Percentiles rank a stretch among this genome's conserved stretches.
These are phyloP conservation scores for Clarias pachynema DNA, from an alignment of 2,797 vertebrate genomes.

Conservation along the genomic window DNA sequence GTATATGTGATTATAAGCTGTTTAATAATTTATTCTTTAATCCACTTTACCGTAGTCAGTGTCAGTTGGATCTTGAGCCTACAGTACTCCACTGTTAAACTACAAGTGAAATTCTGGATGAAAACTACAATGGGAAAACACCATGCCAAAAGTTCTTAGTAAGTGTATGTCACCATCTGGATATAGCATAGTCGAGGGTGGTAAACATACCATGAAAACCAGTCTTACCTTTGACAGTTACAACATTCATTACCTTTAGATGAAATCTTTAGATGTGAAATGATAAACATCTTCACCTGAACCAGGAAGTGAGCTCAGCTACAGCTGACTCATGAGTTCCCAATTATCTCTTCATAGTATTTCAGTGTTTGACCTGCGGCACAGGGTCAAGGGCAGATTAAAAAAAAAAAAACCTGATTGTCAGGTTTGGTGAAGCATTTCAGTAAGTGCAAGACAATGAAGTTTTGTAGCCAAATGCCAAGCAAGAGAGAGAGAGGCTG, in stretches of 20 bases:
- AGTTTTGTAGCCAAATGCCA: neutral
- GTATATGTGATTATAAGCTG: neutral
- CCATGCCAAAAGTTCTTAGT: neutral
- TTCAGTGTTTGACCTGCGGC: neutral
- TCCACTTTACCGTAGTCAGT: neutral
- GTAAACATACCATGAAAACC: too few relatives aligned
- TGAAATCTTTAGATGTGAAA: neutral
- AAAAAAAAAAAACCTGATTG: neutral
- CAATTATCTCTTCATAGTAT: conserved; percentile 6
- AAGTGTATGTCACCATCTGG: neutral
- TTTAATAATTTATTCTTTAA: neutral
- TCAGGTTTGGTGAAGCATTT: neutral
- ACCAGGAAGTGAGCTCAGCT: neutral
- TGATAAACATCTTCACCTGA: neutral
- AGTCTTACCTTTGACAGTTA: neutral
- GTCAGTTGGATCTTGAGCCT: neutral
- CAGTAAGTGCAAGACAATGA: neutral
- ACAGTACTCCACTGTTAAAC: neutral
- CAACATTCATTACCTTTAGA: neutral
- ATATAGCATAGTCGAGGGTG: neutral
- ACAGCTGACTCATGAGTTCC: conserved; percentile 11
- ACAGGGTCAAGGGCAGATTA: neutral
- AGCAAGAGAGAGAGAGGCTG: neutral
- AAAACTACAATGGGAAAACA: conserved; percentile 4
- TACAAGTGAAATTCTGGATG: neutral